A percentile compares a stretch with the other conserved stretches of the same genome.
Evolutionary conservation across 2,888 invertebrate genomes (phyloP).

Genomic region (Aporophyla nigra): DNA sequence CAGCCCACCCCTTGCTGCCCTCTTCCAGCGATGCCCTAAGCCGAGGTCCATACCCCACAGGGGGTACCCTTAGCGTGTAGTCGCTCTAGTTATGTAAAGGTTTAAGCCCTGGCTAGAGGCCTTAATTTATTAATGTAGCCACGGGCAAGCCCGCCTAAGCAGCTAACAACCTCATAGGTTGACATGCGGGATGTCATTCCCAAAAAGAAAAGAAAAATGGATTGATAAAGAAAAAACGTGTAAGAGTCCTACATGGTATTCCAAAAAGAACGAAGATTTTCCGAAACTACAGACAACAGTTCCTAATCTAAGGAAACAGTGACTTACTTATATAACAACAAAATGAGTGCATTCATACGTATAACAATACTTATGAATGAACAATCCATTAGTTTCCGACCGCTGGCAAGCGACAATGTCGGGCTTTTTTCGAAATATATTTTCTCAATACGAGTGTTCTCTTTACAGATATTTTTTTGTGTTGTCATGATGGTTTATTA

Average conservation of each 20-base stretch:
- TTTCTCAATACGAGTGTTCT: slow-evolving; percentile 58
- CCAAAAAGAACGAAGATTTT: slow-evolving; percentile 27
- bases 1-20: too few species aligned
- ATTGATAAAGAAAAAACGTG: background rate
- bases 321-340: slow-evolving; percentile 35
- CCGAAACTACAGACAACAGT: slow-evolving; percentile 27
- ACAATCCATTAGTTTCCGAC: slow-evolving; percentile 54
- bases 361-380: slow-evolving; percentile 46
- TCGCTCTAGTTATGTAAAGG: too few species aligned
- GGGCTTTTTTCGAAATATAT: slow-evolving; percentile 48
- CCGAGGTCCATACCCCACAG: too few species aligned
- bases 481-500: slow-evolving; percentile 72
- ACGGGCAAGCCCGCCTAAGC: too few species aligned
- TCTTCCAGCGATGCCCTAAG: too few species aligned
- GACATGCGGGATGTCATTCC: too few species aligned
- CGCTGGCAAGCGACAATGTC: slow-evolving; percentile 43
- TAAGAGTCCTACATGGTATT: background rate
- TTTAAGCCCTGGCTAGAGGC: too few species aligned
- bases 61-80: too few species aligned
- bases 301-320: slow-evolving; percentile 33
- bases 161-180: too few species aligned
- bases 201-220: background rate
- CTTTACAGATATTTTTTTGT: slow-evolving; percentile 60
- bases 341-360: slow-evolving; percentile 40
- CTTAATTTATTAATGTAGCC: too few species aligned